These are phyloP conservation scores for Enhydra lutris DNA, from an alignment of 2,113 vertebrate genomes.

Conservation along the genomic window DNA sequence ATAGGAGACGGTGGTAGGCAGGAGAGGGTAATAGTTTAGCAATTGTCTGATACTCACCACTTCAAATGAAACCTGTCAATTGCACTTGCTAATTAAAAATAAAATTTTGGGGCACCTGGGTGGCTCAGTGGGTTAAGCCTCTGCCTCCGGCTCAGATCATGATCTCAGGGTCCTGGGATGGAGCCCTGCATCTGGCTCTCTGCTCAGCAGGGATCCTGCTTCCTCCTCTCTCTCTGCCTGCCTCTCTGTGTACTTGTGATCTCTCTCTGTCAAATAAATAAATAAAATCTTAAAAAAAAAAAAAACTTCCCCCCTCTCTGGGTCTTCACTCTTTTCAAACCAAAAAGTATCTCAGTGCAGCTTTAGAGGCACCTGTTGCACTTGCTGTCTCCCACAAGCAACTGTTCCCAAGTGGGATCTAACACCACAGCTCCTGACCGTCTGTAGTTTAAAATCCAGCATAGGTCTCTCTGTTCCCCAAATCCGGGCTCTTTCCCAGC, in stretches of 20 bases:
- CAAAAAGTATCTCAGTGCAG: neutral
- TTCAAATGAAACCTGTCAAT: neutral
- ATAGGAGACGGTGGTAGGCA: neutral
- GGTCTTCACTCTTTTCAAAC: neutral
- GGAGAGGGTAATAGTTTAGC: neutral
- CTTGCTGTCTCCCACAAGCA: neutral
- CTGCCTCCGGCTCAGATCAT: too few species aligned
- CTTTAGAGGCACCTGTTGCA: neutral
- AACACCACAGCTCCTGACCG: neutral
- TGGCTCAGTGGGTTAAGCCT: too few species aligned
- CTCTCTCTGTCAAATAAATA: too few species aligned
- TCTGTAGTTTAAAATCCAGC: neutral
- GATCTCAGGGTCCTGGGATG: too few species aligned
- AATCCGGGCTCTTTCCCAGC: neutral
- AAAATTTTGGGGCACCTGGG: neutral
- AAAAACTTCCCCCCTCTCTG: neutral
- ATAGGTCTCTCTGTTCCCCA: neutral
- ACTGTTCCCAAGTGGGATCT: neutral
- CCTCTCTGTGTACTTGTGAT: too few species aligned
- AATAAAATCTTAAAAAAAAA: too few species aligned
- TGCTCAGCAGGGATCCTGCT: too few species aligned
- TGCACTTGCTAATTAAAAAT: neutral
- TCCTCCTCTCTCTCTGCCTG: too few species aligned
- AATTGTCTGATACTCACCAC: neutral
- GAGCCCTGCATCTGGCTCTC: too few species aligned